Percentiles rank a stretch among this genome's conserved stretches.
phyloP scores from a whole-genome alignment of 2,888 invertebrate genomes.

The Orthosia gothica region DNA sequence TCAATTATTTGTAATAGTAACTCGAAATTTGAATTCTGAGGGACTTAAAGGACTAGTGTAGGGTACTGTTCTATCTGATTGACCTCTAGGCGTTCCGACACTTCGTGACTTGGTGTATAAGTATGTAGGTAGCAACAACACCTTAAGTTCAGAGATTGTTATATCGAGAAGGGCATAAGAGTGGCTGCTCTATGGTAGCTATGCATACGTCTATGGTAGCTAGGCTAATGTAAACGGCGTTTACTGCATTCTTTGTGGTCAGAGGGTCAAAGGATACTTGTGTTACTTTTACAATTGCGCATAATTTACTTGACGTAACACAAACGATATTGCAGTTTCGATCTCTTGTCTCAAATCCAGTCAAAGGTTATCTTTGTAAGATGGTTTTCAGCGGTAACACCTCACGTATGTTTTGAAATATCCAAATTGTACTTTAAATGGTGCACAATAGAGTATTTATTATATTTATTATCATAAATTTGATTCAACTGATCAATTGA shows the following conservation, averaged over 20 bases:
- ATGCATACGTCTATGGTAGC: slow-evolving; percentile 20
- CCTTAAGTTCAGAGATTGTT: slow-evolving; percentile 60
- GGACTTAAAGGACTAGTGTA: slow-evolving; percentile 23
- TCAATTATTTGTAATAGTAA: slow-evolving; percentile 18
- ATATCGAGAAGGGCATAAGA: slow-evolving; percentile 57
- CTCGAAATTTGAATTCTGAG: slow-evolving; percentile 39
- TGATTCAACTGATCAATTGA: neutral
- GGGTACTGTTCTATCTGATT: slow-evolving; percentile 32
- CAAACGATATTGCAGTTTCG: too few species aligned
- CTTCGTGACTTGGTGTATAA: slow-evolving; percentile 47
- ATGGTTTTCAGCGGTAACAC: too few species aligned
- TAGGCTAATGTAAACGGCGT: slow-evolving; percentile 17
- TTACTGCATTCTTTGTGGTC: slow-evolving; percentile 43
- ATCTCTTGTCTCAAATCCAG: too few species aligned
- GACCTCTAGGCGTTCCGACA: slow-evolving; percentile 44
- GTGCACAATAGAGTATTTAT: too few species aligned
- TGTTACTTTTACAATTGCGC: neutral
- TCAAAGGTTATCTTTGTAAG: too few species aligned
- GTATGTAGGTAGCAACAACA: slow-evolving; percentile 27
- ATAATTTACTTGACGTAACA: neutral
- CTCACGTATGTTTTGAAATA: too few species aligned
- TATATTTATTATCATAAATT: too few species aligned
- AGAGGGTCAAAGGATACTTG: slow-evolving; percentile 32
- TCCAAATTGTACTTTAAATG: too few species aligned
- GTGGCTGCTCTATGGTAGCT: slow-evolving; percentile 20